Evolutionary conservation across 2,113 vertebrate genomes (phyloP), one percentile per base, ranked within the genome.

Genomic region (Percina caprodes): DNA sequence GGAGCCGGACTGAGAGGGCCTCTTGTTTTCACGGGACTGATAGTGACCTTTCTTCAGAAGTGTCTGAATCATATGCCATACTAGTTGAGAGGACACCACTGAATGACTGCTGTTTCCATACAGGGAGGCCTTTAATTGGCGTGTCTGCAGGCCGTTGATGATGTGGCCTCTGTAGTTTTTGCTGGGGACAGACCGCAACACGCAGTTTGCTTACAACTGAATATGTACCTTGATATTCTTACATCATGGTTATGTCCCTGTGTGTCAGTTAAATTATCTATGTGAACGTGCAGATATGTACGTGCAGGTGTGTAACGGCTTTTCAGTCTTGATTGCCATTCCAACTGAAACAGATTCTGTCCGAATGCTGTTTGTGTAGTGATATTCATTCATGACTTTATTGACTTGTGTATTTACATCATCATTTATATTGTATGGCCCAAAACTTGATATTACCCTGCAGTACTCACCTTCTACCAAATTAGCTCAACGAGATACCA

Each of bases 11-110:
- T 85, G 74, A 92, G 84, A 85, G 83, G 77, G 84, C 69, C 74
- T 86, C 76, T 94, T 91, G 86, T 82, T 78, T 86, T 83, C 59
- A 52, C 69, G 82, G 63, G 63, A 51, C 86, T 71, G 80, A 72
- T 30, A 35, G 62, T 76, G 89, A 84, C 81, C 82, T 88, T 89
- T 89, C 69, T 42, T 68, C 69, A 78, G 39, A 87, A 86, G 91
- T 83, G 84, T 76, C 48, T 84, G 85, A 85, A 88, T 93, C 89
- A 87, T 84, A 89, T 81, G 83, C 68, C 52, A 72, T 19, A 68
- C 79, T 86, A 85, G 83, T 71, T 77, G 77, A 76, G 86, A 76
- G 63, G 79, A 52, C 78, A 69, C 55, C 16, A 42, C 85, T 85
- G 77, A 83, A 66, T 72, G 54, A 48, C 69, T 69, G 69, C 66